Evolutionary conservation across 2,888 invertebrate species (phyloP), one percentile per base, ranked within the genome.

Genomic region (Epirrhoe alternata): DNA sequence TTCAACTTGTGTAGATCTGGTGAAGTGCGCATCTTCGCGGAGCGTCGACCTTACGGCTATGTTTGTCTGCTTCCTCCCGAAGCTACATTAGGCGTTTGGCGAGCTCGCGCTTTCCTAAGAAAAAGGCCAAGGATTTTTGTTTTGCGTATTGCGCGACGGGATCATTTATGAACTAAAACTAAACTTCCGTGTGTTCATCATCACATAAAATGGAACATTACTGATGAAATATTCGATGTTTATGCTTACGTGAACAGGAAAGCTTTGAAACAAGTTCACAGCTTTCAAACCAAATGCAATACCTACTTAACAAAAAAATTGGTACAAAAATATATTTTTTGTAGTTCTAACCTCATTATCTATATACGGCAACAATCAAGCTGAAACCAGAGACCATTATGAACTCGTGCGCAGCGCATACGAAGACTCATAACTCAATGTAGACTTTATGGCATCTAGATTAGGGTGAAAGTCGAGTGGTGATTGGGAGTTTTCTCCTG

Each of bases 61-160:
- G 71, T 67, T 59, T 56, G 69, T 66, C 55, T 50, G 71, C 70
- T 72, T 73, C 72, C 74, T 73, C 69, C 51, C 71, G 71, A 73
- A 68, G 49, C 78, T 79, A 56, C 67, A 75, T 79, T 78, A 76
- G 79, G 79, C 66, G 68, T 61, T 79, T 74, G 74, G 76, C 76
- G 72, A 68, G 62, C 17, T 58, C 57, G 57, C 64, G 68, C 67
- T 71, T 68, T 67, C 72, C 63, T 62, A 16, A 54, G 53, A 69
- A 73, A 71, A 75, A 68, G 72, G 73, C 74, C 75, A 72, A 70
- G 72, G 73, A 60, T 66, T 71, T 65, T 71, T 56, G 55, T 58
- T 66, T 65, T 59, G 17, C 64, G 63, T 62, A 17, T 59, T 65
- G 33, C 47, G 54, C 63, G 42, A 24, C 52, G 49, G 38, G 38